Base-by-base conservation (phyloP, 2,113 vertebrate species). In the Phalacrocorax aristotelis region DNA sequence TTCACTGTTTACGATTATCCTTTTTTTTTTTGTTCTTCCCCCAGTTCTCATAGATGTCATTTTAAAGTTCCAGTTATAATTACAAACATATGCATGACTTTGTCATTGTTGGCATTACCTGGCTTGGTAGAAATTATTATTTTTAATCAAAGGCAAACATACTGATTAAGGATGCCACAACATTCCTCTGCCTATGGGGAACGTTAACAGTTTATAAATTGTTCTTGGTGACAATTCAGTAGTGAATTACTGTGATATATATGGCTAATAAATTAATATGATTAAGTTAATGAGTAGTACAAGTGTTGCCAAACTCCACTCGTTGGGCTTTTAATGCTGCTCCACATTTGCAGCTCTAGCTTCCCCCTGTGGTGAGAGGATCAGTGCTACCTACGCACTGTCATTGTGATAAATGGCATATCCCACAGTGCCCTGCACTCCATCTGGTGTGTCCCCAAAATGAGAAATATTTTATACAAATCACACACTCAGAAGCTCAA, bases 381-480 rank as follows among this genome's bases (percentile, higher is more conserved):
- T 98, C 97, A 92, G 92, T 96, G 97, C 97, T 98, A 98, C 97
- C 97, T 97, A 97, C 95, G 74, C 93, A 96, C 96, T 98, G 98
- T 98, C 98, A 98, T 74, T 94, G 98, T 98, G 98, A 98, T 98
- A 98, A 98, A 98, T 98, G 98, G 98, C 97, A 97, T 96, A 98
- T 98, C 98, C 98, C 98, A 98, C 94, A 96, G 97, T 98, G 97
- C 97, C 97, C 91, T 97, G 97, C 96, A 95, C 97, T 98, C 98
- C 98, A 98, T 98, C 98, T 98, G 98, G 83, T 98, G 81, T 91
- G 97, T 97, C 96, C 97, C 97, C 96, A 87, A 96, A 95, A 97
- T 92, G 90, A 97, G 95, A 96, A 93, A 91, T 95, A 91, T 96
- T 88, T 97, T 96, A 96, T 93, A 95, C 98, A 96, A 95, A 96